Conservation (phyloP, 2,113 vertebrate genomes). For the Festucalex cinctus region DNA sequence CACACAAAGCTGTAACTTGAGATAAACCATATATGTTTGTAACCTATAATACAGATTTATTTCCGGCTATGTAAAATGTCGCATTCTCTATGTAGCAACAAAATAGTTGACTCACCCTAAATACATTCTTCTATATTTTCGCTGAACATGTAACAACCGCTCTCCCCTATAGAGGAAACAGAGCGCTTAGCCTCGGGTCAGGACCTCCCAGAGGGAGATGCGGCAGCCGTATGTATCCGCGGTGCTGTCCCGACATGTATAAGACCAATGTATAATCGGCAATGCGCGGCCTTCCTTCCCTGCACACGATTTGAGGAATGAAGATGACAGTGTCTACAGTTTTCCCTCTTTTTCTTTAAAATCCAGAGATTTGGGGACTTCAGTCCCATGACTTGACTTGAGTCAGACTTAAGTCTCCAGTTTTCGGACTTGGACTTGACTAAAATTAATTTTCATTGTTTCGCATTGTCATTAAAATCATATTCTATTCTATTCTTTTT, state of each 20-base stretch:
- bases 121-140: conserved; percentile 59
- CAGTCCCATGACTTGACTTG: background rate
- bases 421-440: conserved; percentile 9
- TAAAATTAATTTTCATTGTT: too few relatives aligned
- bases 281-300: conserved; percentile 57
- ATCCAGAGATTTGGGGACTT: background rate
- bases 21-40: background rate
- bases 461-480: too few relatives aligned
- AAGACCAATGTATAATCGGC: conserved; percentile 48
- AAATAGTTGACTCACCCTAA: conserved; percentile 59
- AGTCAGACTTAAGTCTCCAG: background rate
- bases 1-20: background rate
- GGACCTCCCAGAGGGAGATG: conserved; percentile 53
- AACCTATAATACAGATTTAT: conserved; percentile 6
- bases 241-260: conserved; percentile 39
- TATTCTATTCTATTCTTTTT: too few relatives aligned
- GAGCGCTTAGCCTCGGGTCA: conserved; percentile 55
- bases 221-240: conserved; percentile 50
- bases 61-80: conserved; percentile 33
- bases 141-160: conserved; percentile 59
- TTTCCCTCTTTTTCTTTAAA: conserved; percentile 24
- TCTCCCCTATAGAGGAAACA: conserved; percentile 63
- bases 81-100: conserved; percentile 47
- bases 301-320: conserved; percentile 46
- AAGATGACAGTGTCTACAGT: conserved; percentile 52